Evolutionary conservation across 2,888 invertebrate species (phyloP).

Genomic region (Caradrina kadenii): DNA sequence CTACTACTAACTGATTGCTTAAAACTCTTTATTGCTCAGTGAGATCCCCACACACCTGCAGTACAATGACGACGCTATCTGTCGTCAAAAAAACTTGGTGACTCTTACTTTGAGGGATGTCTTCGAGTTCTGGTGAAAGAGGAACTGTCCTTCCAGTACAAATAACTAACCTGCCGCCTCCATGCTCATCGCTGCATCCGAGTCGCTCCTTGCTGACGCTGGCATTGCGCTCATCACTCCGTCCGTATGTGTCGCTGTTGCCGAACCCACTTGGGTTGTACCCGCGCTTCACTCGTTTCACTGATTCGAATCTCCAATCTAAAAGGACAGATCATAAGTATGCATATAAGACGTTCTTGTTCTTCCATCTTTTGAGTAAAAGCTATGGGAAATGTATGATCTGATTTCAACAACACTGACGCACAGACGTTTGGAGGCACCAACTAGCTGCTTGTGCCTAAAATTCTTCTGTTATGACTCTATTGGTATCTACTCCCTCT

Average conservation of each 20-base stretch:
- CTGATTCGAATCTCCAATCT: conserved; percentile 62
- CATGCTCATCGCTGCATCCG: conserved; percentile 65
- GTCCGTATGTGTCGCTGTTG: conserved; percentile 63
- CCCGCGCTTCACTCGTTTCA: conserved; percentile 70
- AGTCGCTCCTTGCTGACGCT: conserved; percentile 71
- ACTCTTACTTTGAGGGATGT: too few species aligned
- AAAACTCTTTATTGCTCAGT: too few species aligned
- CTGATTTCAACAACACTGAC: too few species aligned
- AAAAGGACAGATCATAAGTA: neutral
- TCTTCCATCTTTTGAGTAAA: neutral
- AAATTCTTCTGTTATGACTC: too few species aligned
- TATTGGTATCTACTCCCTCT: too few species aligned
- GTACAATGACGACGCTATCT: too few species aligned
- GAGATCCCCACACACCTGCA: too few species aligned
- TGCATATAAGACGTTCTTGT: neutral
- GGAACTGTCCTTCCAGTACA: neutral
- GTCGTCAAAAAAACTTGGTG: too few species aligned
- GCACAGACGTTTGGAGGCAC: too few species aligned
- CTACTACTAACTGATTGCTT: too few species aligned
- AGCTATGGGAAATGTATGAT: neutral
- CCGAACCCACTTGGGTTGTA: conserved; percentile 69
- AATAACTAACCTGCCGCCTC: conserved; percentile 46
- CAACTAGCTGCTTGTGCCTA: too few species aligned
- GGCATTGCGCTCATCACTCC: conserved; percentile 73
- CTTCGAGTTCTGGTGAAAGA: too few species aligned